phyloP scores from a whole-genome alignment of 1,140 invertebrate species.

The Atta cephalotes region DNA sequence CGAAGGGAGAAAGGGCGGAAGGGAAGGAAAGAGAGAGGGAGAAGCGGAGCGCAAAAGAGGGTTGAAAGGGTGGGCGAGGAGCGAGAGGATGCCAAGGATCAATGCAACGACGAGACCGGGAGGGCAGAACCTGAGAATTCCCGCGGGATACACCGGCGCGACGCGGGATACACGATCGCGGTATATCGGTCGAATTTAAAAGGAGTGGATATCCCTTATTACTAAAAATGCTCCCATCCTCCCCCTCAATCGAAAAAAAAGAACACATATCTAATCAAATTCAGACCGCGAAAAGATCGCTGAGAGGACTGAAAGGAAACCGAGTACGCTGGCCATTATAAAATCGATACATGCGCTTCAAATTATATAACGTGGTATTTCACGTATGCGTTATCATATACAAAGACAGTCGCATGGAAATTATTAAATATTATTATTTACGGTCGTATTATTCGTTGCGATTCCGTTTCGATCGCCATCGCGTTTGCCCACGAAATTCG shows the following conservation, averaged over 20 bases:
- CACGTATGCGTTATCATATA: slow-evolving; percentile 19
- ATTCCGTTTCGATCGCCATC: slow-evolving; percentile 7
- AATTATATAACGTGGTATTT: slow-evolving; percentile 50
- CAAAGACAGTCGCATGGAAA: slow-evolving; percentile 12
- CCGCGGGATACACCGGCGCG: slow-evolving; percentile 77
- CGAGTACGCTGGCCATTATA: slow-evolving; percentile 48
- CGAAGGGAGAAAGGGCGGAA: not conserved
- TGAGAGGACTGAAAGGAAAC: slow-evolving; percentile 30
- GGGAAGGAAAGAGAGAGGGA: slow-evolving; percentile 71
- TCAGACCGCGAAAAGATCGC: slow-evolving; percentile 20
- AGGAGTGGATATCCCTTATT: not conserved
- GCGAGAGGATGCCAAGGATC: slow-evolving; percentile 74
- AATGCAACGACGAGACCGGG: slow-evolving; percentile 80
- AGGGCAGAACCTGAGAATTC: slow-evolving; percentile 80
- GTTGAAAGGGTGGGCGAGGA: slow-evolving; percentile 72
- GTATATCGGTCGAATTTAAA: slow-evolving; percentile 68
- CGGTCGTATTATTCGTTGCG: slow-evolving; percentile 15
- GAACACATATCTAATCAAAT: not conserved
- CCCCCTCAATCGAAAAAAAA: not conserved
- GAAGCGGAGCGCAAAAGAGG: slow-evolving; percentile 40
- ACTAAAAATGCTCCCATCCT: not conserved
- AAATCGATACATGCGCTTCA: slow-evolving; percentile 61
- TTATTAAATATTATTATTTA: slow-evolving; percentile 22
- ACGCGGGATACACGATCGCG: slow-evolving; percentile 73
- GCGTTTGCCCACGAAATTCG: not conserved